Evolutionary conservation across 2,888 invertebrate species (phyloP).

Genomic region (Tetanocera ferruginea): DNA sequence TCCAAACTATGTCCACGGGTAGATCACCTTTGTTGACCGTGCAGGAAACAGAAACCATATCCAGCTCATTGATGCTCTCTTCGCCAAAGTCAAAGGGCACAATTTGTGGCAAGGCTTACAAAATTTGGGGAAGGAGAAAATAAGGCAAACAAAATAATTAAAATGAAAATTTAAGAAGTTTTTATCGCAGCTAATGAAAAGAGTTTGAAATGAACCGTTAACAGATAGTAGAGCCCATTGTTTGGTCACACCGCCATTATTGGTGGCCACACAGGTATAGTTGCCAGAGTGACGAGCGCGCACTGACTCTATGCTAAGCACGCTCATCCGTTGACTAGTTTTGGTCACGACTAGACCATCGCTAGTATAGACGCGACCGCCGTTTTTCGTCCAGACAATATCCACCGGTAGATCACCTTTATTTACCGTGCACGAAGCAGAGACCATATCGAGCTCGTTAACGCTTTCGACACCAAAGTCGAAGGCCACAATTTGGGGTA

Average conservation of each 20-base stretch:
- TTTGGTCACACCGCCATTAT: slow-evolving; percentile 73
- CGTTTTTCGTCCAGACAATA: slow-evolving; percentile 76
- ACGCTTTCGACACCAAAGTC: slow-evolving; percentile 79
- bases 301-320: slow-evolving; percentile 76
- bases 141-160: background rate
- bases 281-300: slow-evolving; percentile 75
- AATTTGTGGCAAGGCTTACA: slow-evolving; percentile 80
- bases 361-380: slow-evolving; percentile 70
- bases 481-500: slow-evolving; percentile 79
- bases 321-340: slow-evolving; percentile 76
- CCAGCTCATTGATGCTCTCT: slow-evolving; percentile 78
- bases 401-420: slow-evolving; percentile 84
- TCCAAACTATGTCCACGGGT: slow-evolving; percentile 83
- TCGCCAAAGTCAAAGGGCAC: slow-evolving; percentile 80
- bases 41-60: slow-evolving; percentile 79
- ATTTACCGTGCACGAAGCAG: slow-evolving; percentile 79
- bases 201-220: slow-evolving; percentile 71
- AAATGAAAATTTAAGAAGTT: slow-evolving; percentile 1
- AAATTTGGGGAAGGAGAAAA: background rate
- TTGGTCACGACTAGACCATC: slow-evolving; percentile 73
- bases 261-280: slow-evolving; percentile 76
- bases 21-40: slow-evolving; percentile 83
- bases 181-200: background rate
- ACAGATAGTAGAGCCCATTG: slow-evolving; percentile 74
- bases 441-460: slow-evolving; percentile 78